These are phyloP conservation scores for Branchinecta lindahli DNA, from an alignment of 1,140 invertebrate genomes.

Conservation along the genomic window DNA sequence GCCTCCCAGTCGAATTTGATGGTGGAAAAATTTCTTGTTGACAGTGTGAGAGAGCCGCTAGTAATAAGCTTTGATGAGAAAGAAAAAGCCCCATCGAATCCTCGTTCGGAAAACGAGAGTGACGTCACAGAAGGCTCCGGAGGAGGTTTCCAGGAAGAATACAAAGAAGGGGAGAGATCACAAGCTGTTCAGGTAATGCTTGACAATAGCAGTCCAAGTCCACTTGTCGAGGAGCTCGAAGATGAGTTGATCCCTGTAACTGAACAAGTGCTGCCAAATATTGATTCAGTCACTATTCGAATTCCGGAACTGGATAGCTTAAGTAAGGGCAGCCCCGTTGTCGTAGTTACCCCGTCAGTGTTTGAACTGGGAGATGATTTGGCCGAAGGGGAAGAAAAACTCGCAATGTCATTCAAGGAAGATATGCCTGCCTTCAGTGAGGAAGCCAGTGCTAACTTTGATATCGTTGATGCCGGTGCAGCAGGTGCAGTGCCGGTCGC, in stretches of 20 bases:
- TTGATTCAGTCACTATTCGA: too few relatives aligned
- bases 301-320: too few relatives aligned
- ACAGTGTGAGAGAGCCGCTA: background rate
- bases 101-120: background rate
- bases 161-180: background rate
- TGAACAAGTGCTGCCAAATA: too few relatives aligned
- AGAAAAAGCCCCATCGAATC: background rate
- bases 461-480: background rate
- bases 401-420: background rate
- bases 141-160: background rate
- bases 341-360: too few relatives aligned
- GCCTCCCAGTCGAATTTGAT: too few relatives aligned
- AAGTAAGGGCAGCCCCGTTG: too few relatives aligned
- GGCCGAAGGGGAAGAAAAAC: background rate
- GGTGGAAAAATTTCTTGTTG: background rate
- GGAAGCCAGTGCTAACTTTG: background rate
- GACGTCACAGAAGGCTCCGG: background rate
- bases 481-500: background rate
- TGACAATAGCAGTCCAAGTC: too few relatives aligned
- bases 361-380: background rate
- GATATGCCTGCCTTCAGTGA: background rate
- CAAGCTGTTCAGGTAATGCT: background rate
- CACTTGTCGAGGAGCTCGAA: too few relatives aligned
- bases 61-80: background rate
- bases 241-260: too few relatives aligned